A percentile compares a stretch with the other conserved stretches of the same genome.
These are phyloP conservation scores for Syngnathus floridae DNA, from an alignment of 2,113 vertebrate genomes.

Conservation along the genomic window DNA sequence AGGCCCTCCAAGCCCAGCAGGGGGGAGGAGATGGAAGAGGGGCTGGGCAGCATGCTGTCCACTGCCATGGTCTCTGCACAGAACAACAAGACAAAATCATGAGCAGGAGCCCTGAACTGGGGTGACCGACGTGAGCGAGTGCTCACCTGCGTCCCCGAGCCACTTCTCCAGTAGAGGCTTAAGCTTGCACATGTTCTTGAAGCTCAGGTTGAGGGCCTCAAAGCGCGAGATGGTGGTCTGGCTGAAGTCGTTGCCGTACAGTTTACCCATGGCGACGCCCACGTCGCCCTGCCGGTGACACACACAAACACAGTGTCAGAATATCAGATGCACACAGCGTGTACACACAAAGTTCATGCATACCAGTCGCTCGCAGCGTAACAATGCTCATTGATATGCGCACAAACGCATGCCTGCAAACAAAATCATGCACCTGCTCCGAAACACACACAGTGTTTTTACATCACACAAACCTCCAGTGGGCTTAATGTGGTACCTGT, in stretches of 20 bases:
- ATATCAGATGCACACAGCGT: neutral
- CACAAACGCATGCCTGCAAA: neutral
- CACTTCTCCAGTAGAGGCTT: slow-evolving; percentile 90
- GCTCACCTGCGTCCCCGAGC: slow-evolving; percentile 82
- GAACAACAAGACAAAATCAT: neutral
- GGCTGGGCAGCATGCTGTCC: slow-evolving; percentile 85
- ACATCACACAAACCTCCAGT: neutral
- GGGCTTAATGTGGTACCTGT: slow-evolving; percentile 67
- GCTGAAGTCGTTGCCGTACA: slow-evolving; percentile 90
- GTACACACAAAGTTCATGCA: neutral
- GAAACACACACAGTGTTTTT: neutral
- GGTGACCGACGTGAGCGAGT: neutral
- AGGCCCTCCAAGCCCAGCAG: slow-evolving; percentile 81
- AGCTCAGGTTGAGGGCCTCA: slow-evolving; percentile 88
- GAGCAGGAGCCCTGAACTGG: too few relatives aligned
- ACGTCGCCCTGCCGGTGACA: slow-evolving; percentile 77
- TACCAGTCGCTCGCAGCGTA: too few relatives aligned
- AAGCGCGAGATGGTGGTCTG: slow-evolving; percentile 92
- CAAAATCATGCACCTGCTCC: too few relatives aligned
- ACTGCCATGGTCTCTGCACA: slow-evolving; percentile 84
- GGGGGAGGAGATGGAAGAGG: slow-evolving; percentile 80
- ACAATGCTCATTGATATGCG: too few relatives aligned
- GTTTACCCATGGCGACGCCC: slow-evolving; percentile 89
- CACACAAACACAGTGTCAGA: neutral
- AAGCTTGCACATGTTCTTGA: slow-evolving; percentile 95